Evolutionary conservation across 2,113 vertebrate species (phyloP).

Genomic region (Ceratotherium simum): DNA sequence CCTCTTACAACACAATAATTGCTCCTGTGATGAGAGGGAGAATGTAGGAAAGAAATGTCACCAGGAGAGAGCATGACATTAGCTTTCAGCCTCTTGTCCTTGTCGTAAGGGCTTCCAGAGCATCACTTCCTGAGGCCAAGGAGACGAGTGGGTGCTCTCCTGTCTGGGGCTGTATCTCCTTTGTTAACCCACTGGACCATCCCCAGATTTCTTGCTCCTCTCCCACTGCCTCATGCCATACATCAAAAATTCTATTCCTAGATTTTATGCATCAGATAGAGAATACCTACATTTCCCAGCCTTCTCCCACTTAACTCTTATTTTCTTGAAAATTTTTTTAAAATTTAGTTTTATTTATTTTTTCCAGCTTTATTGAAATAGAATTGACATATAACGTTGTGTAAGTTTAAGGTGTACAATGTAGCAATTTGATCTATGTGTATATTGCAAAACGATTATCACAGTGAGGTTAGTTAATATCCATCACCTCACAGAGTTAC

Average conservation of each 20-base stretch:
- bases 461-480: not conserved
- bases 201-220: not conserved
- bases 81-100: not conserved
- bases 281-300: not conserved
- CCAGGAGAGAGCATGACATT: not conserved
- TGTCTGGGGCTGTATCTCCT: not conserved
- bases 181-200: not conserved
- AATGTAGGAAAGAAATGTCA: not conserved
- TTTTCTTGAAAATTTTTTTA: not conserved
- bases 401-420: not conserved
- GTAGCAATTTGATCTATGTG: not conserved
- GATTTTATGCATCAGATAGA: not conserved
- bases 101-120: not conserved
- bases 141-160: not conserved
- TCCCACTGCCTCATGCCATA: not conserved
- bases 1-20: not conserved
- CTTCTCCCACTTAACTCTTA: not conserved
- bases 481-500: not conserved
- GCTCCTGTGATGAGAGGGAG: not conserved
- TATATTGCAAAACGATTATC: not conserved
- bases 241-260: not conserved
- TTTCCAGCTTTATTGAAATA: not conserved
- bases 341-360: not conserved
- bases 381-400: not conserved
- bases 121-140: not conserved